phyloP scores from a whole-genome alignment of 35 echinoderm and acorn worm genomes.

The Lytechinus variegatus region DNA sequence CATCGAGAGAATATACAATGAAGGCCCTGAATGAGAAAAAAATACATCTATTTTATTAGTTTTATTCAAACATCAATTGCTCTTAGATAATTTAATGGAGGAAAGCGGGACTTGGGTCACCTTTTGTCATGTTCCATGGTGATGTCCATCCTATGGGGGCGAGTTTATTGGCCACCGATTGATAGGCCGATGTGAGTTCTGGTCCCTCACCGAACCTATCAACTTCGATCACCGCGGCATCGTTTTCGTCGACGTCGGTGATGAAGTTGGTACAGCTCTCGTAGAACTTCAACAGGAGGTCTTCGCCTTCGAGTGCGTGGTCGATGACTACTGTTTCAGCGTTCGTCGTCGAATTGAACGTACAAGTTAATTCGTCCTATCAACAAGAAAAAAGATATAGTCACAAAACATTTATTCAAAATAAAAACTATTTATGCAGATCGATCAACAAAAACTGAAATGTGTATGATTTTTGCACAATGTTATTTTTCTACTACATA shows the following conservation, averaged over 20 bases:
- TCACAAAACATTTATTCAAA: too few species aligned
- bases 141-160: neutral
- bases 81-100: too few species aligned
- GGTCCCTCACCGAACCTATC: neutral
- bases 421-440: too few species aligned
- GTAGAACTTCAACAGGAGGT: conserved; percentile 17
- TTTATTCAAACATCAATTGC: too few species aligned
- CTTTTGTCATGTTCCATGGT: conserved; percentile 28
- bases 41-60: too few species aligned
- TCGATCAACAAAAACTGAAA: too few species aligned
- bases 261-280: conserved; percentile 25
- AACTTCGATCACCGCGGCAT: neutral
- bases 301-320: neutral
- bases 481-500: too few species aligned
- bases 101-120: neutral
- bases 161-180: conserved; percentile 26
- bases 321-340: neutral
- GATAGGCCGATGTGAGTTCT: neutral
- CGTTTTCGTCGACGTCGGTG: neutral
- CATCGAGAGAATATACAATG: too few species aligned
- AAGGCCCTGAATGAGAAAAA: too few species aligned
- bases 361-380: neutral
- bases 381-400: neutral
- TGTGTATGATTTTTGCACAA: too few species aligned
- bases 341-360: neutral